These are phyloP conservation scores for Acridotheres tristis DNA, from an alignment of 2,797 vertebrate species.

Conservation along the genomic window DNA sequence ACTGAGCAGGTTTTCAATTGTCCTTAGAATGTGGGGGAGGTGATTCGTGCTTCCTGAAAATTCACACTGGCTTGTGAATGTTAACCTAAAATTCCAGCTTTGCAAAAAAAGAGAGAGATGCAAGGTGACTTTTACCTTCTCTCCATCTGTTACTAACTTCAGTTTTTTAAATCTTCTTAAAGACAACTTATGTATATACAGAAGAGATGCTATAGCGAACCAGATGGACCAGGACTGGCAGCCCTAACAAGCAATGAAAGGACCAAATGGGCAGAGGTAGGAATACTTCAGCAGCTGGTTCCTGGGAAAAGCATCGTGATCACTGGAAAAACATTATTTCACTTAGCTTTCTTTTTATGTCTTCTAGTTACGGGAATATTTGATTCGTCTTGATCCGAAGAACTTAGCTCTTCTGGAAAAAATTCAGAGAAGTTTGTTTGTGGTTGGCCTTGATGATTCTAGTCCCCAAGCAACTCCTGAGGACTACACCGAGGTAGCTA, in stretches of 20 bases:
- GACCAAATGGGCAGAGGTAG: conserved; percentile 91
- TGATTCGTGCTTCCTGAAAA: not conserved
- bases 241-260: conserved; percentile 90
- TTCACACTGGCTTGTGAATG: not conserved
- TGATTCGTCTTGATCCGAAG: conserved; percentile 87
- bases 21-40: not conserved
- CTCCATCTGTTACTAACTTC: not conserved
- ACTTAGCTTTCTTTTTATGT: conserved; percentile 12
- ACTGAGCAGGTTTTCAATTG: not conserved
- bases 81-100: not conserved
- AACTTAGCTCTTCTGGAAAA: conserved; percentile 88
- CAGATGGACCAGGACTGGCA: conserved; percentile 84
- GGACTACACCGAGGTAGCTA: conserved; percentile 86
- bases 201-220: conserved; percentile 80
- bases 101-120: not conserved
- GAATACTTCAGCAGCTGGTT: not conserved
- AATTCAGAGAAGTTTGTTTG: conserved; percentile 89
- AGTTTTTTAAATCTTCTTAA: conserved; percentile 33
- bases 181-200: conserved; percentile 89
- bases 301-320: not conserved
- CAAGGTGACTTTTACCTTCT: not conserved
- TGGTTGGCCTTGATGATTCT: conserved; percentile 83
- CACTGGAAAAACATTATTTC: not conserved
- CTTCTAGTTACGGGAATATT: conserved; percentile 86
- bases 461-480: conserved; percentile 85